Evolutionary conservation across 2,797 vertebrate species (phyloP).

Genomic region (Sus cebifrons): DNA sequence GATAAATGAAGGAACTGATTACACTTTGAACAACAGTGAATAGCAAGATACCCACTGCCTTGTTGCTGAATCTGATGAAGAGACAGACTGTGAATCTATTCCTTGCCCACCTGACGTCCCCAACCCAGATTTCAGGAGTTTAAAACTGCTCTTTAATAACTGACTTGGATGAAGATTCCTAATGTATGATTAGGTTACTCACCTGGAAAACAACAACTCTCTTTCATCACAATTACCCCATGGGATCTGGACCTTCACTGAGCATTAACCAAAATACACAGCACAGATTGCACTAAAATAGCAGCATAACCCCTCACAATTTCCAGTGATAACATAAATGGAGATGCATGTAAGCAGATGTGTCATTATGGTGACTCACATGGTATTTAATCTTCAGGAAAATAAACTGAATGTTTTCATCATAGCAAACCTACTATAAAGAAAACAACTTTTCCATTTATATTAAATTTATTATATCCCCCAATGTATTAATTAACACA

Average conservation of each 20-base stretch:
- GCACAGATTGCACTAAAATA: slow-evolving; percentile 69
- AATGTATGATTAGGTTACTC: slow-evolving; percentile 70
- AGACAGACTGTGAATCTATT: slow-evolving; percentile 11
- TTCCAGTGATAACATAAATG: slow-evolving; percentile 72
- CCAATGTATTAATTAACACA: slow-evolving; percentile 67
- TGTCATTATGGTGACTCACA: slow-evolving; percentile 65
- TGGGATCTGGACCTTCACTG: slow-evolving; percentile 70
- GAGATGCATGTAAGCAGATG: slow-evolving; percentile 61
- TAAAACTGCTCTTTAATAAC: slow-evolving; percentile 67
- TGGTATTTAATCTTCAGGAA: slow-evolving; percentile 72
- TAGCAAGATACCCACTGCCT: slow-evolving; percentile 5
- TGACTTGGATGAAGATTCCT: slow-evolving; percentile 59
- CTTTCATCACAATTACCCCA: slow-evolving; percentile 82
- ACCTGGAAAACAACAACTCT: slow-evolving; percentile 67
- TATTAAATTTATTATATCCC: slow-evolving; percentile 56
- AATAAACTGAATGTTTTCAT: slow-evolving; percentile 73
- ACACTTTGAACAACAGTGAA: slow-evolving; percentile 32
- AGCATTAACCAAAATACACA: slow-evolving; percentile 71
- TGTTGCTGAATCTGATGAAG: slow-evolving; percentile 50
- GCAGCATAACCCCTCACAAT: slow-evolving; percentile 38
- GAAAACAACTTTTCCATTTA: slow-evolving; percentile 73
- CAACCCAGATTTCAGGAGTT: slow-evolving; percentile 45
- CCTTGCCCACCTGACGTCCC: neutral
- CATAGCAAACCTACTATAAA: slow-evolving; percentile 72
- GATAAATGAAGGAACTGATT: slow-evolving; percentile 66